Percentiles rank a stretch among this genome's conserved stretches.
Conservation (phyloP, 1,140 invertebrate genomes). For the Oryctes rhinoceros region DNA sequence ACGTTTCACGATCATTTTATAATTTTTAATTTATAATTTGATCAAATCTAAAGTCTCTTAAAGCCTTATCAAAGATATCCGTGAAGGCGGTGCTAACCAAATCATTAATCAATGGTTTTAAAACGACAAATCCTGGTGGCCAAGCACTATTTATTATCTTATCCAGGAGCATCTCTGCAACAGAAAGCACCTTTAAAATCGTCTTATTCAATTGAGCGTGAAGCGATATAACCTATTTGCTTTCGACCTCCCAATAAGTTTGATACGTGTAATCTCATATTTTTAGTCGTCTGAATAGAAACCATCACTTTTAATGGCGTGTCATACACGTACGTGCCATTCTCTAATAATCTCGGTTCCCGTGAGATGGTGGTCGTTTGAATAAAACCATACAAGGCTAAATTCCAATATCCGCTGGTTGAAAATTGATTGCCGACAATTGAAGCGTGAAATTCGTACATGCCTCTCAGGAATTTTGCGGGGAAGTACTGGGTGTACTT, state of each 20-base stretch:
- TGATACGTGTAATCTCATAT: slow-evolving; percentile 79
- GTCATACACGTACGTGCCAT: slow-evolving; percentile 57
- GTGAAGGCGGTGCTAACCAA: slow-evolving; percentile 82
- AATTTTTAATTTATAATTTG: slow-evolving; percentile 37
- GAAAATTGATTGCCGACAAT: slow-evolving; percentile 67
- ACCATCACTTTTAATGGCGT: slow-evolving; percentile 70
- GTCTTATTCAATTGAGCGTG: not conserved
- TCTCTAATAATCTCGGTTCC: slow-evolving; percentile 59
- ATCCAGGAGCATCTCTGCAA: slow-evolving; percentile 72
- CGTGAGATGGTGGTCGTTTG: slow-evolving; percentile 79
- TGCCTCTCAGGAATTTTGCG: slow-evolving; percentile 75
- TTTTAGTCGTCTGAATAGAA: slow-evolving; percentile 75
- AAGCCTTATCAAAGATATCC: slow-evolving; percentile 78
- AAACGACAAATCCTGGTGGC: slow-evolving; percentile 77
- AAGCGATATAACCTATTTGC: slow-evolving; percentile 66
- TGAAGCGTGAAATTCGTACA: slow-evolving; percentile 72
- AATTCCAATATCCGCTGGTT: slow-evolving; percentile 75
- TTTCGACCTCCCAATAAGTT: slow-evolving; percentile 74
- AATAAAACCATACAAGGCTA: slow-evolving; percentile 75
- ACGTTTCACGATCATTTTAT: too few relatives aligned
- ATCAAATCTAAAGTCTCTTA: slow-evolving; percentile 67
- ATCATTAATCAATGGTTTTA: slow-evolving; percentile 80
- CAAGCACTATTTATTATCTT: slow-evolving; percentile 77
- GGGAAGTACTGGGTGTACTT: slow-evolving; percentile 83
- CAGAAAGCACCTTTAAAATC: slow-evolving; percentile 38